Percentiles rank a stretch among this genome's conserved stretches.
phyloP scores from a whole-genome alignment of 2,888 invertebrate genomes.

The Yponomeuta plumbellus region DNA sequence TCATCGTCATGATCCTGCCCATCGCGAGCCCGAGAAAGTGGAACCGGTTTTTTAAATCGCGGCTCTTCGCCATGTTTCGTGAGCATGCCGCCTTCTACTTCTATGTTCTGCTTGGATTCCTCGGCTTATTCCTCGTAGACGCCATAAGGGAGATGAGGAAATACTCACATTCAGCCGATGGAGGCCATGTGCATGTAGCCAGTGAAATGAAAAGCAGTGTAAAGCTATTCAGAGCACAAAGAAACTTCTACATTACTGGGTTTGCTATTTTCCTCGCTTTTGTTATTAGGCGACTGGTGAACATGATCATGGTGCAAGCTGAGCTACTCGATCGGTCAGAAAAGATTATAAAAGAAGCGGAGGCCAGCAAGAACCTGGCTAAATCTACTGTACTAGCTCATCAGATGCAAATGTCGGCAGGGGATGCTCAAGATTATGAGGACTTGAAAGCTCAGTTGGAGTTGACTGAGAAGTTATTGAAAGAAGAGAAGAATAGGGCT shows the following conservation, averaged over 20 bases:
- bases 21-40: constrained; percentile 85
- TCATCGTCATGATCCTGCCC: constrained; percentile 80
- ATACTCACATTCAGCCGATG: constrained; percentile 73
- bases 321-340: constrained; percentile 78
- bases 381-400: constrained; percentile 45
- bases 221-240: constrained; percentile 84
- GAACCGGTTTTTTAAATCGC: constrained; percentile 85
- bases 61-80: constrained; percentile 78
- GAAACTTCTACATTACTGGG: constrained; percentile 88
- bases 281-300: constrained; percentile 80
- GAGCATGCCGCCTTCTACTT: constrained; percentile 82
- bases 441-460: constrained; percentile 39
- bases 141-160: constrained; percentile 84
- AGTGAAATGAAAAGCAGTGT: constrained; percentile 81
- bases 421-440: constrained; percentile 29
- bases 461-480: constrained; percentile 34
- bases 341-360: constrained; percentile 81
- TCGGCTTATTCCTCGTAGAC: constrained; percentile 81
- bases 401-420: constrained; percentile 32
- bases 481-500: constrained; percentile 36
- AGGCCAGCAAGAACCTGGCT: constrained; percentile 74
- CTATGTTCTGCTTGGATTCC: constrained; percentile 73
- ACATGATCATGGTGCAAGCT: constrained; percentile 80
- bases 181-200: constrained; percentile 65
- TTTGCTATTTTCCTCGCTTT: constrained; percentile 84